Conservation (phyloP, 2,888 invertebrate genomes). For the Octonoba sinensis region DNA sequence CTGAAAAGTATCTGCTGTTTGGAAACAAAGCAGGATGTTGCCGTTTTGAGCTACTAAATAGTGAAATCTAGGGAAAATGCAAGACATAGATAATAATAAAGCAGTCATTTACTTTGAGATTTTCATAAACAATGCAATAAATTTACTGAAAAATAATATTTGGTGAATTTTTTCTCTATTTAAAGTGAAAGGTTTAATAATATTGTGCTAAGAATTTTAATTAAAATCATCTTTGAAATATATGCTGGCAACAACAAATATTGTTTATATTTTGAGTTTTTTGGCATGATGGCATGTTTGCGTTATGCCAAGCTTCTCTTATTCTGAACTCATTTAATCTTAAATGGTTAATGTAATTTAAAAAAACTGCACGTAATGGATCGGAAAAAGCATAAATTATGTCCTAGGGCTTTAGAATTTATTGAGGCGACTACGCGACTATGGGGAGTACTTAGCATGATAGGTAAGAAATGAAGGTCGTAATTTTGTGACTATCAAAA, state of each 20-base stretch:
- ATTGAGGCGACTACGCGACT: slow-evolving; percentile 67
- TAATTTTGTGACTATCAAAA: no score
- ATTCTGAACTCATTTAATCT: background rate
- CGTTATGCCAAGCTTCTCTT: slow-evolving; percentile 1
- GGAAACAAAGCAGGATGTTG: background rate
- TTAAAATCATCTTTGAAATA: background rate
- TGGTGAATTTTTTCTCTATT: no score
- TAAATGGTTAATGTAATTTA: background rate
- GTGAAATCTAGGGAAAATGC: no score
- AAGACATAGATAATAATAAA: no score
- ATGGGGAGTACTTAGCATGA: slow-evolving; percentile 70
- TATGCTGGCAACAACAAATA: background rate
- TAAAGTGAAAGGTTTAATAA: no score
- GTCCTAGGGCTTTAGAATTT: slow-evolving; percentile 34
- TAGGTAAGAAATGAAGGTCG: slow-evolving; percentile 68
- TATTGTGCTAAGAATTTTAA: no score
- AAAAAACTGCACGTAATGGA: slow-evolving; percentile 20
- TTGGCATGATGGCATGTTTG: slow-evolving; percentile 35
- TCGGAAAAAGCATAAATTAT: slow-evolving; percentile 27
- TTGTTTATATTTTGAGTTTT: slow-evolving; percentile 32
- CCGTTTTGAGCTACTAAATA: background rate
- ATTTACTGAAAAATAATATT: no score
- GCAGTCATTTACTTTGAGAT: no score
- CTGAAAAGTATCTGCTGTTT: background rate
- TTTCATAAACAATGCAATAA: no score